Evolutionary conservation across 2,888 invertebrate species (phyloP).

Genomic region (Agrilus biguttatus): DNA sequence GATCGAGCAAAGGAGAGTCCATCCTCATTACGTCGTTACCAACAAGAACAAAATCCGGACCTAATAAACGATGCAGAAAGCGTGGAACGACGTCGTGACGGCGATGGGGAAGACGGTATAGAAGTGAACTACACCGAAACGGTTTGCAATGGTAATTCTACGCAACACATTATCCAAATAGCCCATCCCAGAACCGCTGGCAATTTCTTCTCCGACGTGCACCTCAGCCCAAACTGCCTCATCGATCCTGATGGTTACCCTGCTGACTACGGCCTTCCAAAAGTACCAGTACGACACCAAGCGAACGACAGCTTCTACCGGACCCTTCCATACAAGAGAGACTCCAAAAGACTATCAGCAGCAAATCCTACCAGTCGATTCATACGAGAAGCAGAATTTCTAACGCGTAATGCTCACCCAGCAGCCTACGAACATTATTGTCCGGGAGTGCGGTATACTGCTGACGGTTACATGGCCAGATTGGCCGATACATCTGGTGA

Average conservation of each 20-base stretch:
- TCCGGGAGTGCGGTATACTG: constrained; percentile 56
- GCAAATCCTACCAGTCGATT: constrained; percentile 40
- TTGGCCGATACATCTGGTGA: constrained; percentile 9
- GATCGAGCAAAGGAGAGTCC: constrained; percentile 40
- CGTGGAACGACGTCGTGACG: constrained; percentile 30
- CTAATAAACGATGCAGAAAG: constrained; percentile 65
- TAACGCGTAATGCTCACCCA: constrained; percentile 33
- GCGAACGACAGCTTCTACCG: constrained; percentile 47
- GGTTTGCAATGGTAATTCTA: constrained; percentile 19
- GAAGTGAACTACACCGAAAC: constrained; percentile 20
- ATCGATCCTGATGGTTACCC: constrained; percentile 40
- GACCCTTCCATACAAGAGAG: constrained; percentile 61
- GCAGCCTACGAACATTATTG: constrained; percentile 39
- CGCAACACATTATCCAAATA: constrained; percentile 19
- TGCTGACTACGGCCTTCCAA: constrained; percentile 60
- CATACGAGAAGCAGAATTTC: constrained; percentile 50
- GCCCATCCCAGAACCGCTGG: constrained; percentile 38
- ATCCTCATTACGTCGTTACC: constrained; percentile 36
- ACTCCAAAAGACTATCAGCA: constrained; percentile 33
- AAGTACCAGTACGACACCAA: constrained; percentile 54
- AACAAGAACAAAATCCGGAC: constrained; percentile 59
- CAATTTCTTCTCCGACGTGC: constrained; percentile 20
- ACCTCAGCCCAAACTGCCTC: constrained; percentile 12
- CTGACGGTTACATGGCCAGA: constrained; percentile 57
- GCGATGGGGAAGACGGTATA: constrained; percentile 23